Conservation (phyloP, 2,113 vertebrate species). For the Oreochromis spilurus region DNA sequence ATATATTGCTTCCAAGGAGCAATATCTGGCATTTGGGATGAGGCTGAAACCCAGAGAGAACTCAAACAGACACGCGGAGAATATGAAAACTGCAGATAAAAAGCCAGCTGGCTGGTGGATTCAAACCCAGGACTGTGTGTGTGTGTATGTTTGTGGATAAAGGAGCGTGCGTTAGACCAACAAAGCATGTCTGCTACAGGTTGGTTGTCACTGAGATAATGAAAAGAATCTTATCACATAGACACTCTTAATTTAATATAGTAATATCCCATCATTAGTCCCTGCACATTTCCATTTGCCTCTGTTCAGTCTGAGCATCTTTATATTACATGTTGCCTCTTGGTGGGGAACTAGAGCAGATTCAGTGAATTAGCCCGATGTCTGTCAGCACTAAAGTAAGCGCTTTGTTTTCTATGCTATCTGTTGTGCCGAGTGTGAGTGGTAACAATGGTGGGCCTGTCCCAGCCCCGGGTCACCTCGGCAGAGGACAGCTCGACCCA, state of each 20-base stretch:
- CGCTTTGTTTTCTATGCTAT: background rate
- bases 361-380: constrained; percentile 51
- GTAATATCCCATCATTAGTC: background rate
- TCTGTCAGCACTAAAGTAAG: constrained; percentile 39
- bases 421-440: background rate
- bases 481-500: background rate
- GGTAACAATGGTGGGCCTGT: background rate
- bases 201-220: background rate
- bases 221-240: background rate
- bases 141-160: background rate
- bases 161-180: background rate
- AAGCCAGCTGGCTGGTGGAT: background rate
- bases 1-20: background rate
- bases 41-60: background rate
- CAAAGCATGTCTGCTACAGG: background rate
- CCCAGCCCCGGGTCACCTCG: background rate
- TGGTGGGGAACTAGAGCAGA: background rate
- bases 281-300: background rate
- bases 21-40: background rate
- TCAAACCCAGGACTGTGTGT: background rate
- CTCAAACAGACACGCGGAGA: background rate
- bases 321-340: background rate
- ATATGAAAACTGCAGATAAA: background rate
- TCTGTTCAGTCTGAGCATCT: constrained; percentile 5
- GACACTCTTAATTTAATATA: background rate